A percentile compares a stretch with the other conserved stretches of the same genome.
phyloP scores from a whole-genome alignment of 2,113 vertebrate genomes.

The Poeciliopsis retropinna region DNA sequence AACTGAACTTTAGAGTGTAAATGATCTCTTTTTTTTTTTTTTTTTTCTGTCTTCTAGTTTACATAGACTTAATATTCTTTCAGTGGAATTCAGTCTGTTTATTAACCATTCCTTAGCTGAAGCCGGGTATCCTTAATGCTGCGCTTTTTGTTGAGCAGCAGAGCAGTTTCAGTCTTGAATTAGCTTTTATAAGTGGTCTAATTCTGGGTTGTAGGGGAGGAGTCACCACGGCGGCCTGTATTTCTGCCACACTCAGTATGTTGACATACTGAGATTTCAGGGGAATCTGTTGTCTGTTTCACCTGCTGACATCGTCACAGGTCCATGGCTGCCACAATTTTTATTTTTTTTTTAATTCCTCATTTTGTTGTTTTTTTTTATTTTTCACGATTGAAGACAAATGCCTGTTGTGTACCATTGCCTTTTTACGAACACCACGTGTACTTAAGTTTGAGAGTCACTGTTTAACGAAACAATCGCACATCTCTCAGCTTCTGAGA shows the following conservation, averaged over 20 bases:
- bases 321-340: constrained; percentile 42
- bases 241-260: constrained; percentile 37
- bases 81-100: constrained; percentile 35
- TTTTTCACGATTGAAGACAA: constrained; percentile 35
- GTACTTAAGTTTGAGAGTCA: constrained; percentile 70
- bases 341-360: constrained; percentile 10
- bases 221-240: constrained; percentile 37
- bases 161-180: constrained; percentile 39
- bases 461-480: constrained; percentile 52
- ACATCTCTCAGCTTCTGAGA: constrained; percentile 38
- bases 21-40: constrained; percentile 25
- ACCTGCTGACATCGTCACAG: constrained; percentile 36
- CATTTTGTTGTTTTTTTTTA: constrained; percentile 8
- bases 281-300: constrained; percentile 44
- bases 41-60: constrained; percentile 19
- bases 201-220: constrained; percentile 24
- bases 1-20: constrained; percentile 29
- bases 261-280: constrained; percentile 33
- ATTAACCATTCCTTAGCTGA: constrained; percentile 63
- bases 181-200: constrained; percentile 29
- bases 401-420: constrained; percentile 65
- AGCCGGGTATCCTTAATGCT: constrained; percentile 59
- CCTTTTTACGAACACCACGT: constrained; percentile 67
- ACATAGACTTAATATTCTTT: constrained; percentile 21
- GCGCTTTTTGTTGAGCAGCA: constrained; percentile 44